These are phyloP conservation scores for Balearica regulorum DNA, from an alignment of 2,797 vertebrate genomes.

Conservation along the genomic window DNA sequence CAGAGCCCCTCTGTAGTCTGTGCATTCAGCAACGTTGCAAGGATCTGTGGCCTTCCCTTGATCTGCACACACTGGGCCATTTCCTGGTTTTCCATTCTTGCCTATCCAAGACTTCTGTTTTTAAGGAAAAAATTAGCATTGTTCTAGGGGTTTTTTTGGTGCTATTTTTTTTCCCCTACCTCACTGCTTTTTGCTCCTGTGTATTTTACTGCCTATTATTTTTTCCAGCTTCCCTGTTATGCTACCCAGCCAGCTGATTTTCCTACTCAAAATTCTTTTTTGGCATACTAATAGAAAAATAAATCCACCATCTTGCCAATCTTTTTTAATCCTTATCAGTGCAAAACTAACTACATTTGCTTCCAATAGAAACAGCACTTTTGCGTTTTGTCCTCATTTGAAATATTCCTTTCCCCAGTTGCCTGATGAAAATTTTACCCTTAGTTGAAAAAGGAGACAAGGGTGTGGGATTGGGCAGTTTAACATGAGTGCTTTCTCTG, in stretches of 20 bases:
- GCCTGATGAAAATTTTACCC: background rate
- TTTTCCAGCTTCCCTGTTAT: background rate
- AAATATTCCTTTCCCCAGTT: background rate
- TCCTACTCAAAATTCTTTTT: background rate
- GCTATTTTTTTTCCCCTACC: fast-evolving
- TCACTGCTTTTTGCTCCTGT: background rate
- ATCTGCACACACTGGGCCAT: background rate
- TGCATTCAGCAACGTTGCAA: background rate
- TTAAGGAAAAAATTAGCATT: background rate
- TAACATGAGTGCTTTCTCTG: background rate
- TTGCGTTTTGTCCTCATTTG: background rate
- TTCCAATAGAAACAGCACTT: background rate
- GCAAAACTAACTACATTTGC: background rate
- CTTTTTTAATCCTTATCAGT: background rate
- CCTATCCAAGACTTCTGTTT: background rate
- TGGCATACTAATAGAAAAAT: background rate
- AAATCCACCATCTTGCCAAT: background rate
- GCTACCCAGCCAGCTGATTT: background rate
- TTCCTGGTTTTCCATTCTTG: background rate
- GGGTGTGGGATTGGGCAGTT: background rate
- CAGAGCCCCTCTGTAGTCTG: background rate
- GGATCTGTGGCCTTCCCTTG: background rate
- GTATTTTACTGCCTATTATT: background rate
- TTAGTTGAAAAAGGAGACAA: background rate
- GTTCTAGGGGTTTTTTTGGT: fast-evolving